Evolutionary conservation across 1,140 invertebrate species (phyloP).

Genomic region (Bicyclus anynana): DNA sequence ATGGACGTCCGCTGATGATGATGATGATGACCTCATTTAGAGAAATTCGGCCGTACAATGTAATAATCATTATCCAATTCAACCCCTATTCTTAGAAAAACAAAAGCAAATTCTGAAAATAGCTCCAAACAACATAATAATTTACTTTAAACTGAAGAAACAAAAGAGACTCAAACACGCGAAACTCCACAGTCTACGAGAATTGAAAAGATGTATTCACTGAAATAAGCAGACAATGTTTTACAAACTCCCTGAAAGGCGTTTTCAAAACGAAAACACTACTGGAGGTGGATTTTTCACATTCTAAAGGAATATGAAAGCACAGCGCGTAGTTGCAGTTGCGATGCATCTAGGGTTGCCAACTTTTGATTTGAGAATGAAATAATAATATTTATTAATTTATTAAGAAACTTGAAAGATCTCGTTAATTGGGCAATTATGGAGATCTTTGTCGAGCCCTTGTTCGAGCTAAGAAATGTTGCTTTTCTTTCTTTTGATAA

Average conservation of each 20-base stretch:
- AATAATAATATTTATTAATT: too few relatives aligned
- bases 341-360: not conserved
- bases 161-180: not conserved
- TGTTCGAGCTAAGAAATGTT: too few relatives aligned
- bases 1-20: too few relatives aligned
- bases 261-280: not conserved
- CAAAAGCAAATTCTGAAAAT: not conserved
- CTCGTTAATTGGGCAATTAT: too few relatives aligned
- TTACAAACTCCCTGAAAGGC: not conserved
- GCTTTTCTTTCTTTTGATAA: too few relatives aligned
- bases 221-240: not conserved
- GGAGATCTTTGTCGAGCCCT: too few relatives aligned
- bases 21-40: too few relatives aligned
- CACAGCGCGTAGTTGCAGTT: not conserved
- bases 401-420: too few relatives aligned
- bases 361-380: too few relatives aligned
- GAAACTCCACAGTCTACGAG: not conserved
- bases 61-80: too few relatives aligned
- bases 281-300: not conserved
- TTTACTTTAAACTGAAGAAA: not conserved
- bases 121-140: not conserved
- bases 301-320: not conserved
- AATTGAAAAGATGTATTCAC: not conserved
- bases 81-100: too few relatives aligned
- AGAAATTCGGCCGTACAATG: too few relatives aligned